Evolutionary conservation across 2,888 invertebrate species (phyloP).

Genomic region (Drosophila glabriapex): DNA sequence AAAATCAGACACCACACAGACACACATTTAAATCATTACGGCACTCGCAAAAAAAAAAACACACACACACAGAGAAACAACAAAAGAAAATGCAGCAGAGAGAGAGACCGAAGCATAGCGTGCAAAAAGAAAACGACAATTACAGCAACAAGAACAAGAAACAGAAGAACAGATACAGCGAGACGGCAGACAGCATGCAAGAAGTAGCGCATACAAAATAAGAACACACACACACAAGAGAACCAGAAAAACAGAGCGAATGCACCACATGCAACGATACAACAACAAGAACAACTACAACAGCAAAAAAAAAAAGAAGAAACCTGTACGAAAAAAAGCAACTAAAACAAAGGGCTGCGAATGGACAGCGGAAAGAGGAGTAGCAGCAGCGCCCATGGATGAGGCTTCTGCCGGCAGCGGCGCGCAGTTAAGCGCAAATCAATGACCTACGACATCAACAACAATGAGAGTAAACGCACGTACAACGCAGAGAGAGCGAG

Average conservation of each 20-base stretch:
- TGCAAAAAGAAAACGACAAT: slow-evolving; percentile 50
- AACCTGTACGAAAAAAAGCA: slow-evolving; percentile 56
- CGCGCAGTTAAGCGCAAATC: slow-evolving; percentile 75
- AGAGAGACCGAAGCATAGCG: slow-evolving; percentile 26
- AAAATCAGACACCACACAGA: slow-evolving; percentile 65
- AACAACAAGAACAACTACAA: slow-evolving; percentile 39
- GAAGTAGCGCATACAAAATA: slow-evolving; percentile 52
- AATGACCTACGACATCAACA: slow-evolving; percentile 81
- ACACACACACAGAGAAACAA: slow-evolving; percentile 41
- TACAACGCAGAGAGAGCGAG: slow-evolving; percentile 2
- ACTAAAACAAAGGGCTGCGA: slow-evolving; percentile 57
- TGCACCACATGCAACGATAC: slow-evolving; percentile 71
- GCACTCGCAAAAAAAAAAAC: slow-evolving; percentile 40
- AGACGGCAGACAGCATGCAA: slow-evolving; percentile 38
- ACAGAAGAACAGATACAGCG: slow-evolving; percentile 29
- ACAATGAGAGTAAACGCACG: slow-evolving; percentile 42
- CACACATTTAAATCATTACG: slow-evolving; percentile 65
- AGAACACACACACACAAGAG: slow-evolving; percentile 55
- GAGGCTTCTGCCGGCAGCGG: slow-evolving; percentile 46
- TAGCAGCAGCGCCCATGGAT: slow-evolving; percentile 24
- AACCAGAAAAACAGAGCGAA: slow-evolving; percentile 59
- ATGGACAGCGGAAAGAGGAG: slow-evolving; percentile 17
- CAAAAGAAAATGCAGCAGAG: slow-evolving; percentile 12
- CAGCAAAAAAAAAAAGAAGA: slow-evolving; percentile 30
- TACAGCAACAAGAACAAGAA: slow-evolving; percentile 36